These are phyloP conservation scores for Daktulosphaira vitifoliae DNA, from an alignment of 1,140 invertebrate genomes.

Conservation along the genomic window DNA sequence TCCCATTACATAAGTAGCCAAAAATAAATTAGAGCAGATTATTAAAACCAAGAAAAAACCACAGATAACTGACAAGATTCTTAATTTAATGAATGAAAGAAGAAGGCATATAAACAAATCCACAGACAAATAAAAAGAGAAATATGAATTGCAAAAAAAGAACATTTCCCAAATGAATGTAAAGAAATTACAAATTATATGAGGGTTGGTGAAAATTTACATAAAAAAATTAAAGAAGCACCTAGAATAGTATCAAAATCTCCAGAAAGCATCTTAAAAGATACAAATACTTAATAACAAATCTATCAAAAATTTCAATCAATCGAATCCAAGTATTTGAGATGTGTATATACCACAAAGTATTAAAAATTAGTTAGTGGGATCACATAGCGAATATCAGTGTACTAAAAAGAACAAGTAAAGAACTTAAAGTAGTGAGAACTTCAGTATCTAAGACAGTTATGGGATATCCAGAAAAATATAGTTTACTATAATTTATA, in stretches of 20 bases:
- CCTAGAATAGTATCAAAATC: constrained; percentile 19
- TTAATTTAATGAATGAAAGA: constrained; percentile 33
- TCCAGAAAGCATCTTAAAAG: constrained; percentile 10
- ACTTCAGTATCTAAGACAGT: constrained; percentile 9
- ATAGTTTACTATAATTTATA: not conserved
- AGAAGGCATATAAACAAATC: constrained; percentile 37
- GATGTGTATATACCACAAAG: not conserved
- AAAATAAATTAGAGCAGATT: constrained; percentile 12
- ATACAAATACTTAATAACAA: constrained; percentile 28
- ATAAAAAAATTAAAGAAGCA: constrained; percentile 36
- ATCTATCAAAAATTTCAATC: not conserved
- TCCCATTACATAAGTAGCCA: constrained; percentile 5
- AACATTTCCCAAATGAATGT: too few species aligned
- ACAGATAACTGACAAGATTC: constrained; percentile 38
- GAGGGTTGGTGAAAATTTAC: constrained; percentile 33
- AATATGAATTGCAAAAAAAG: constrained; percentile 30
- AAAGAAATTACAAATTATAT: constrained; percentile 34
- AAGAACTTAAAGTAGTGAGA: not conserved
- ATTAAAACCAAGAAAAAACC: constrained; percentile 17
- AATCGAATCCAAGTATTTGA: not conserved
- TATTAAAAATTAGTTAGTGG: too few species aligned
- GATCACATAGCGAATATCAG: too few species aligned
- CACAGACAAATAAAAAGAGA: constrained; percentile 5
- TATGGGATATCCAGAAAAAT: constrained; percentile 5
- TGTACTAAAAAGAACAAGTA: too few species aligned